Base-by-base conservation (phyloP, 2,113 vertebrate genomes). In the Riparia riparia region DNA sequence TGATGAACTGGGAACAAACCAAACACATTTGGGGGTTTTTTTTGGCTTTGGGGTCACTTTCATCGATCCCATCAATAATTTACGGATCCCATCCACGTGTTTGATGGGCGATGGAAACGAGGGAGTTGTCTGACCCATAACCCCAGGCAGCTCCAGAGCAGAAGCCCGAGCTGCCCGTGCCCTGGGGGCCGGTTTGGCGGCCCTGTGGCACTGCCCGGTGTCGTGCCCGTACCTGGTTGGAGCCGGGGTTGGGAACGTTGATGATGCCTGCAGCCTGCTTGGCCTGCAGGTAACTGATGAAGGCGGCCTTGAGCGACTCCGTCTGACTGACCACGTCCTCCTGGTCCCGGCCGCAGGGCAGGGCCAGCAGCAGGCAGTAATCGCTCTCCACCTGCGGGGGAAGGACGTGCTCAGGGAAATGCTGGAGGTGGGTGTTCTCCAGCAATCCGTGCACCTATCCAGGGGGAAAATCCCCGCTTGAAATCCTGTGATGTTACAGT, bases 191-290 rank as follows among this genome's bases (percentile, higher is more conserved):
- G 1, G 5, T 17, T 9, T 4, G 3, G 42, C 11, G 14, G 17
- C 47, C 28, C 14, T 1, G 13, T 4, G 29, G 44, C 12, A 1
- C 51, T 15, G 21, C 15, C 1, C 56, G 16, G 44, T 1, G 24
- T 22, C 1, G 6, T 17, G 68, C 8, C 64, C 1, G 0, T 90
- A 99, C 99, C 99, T 99, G 99, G 96, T 99, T 99, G 61, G 99
- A 99, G 97, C 99, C 99, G 7, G 99, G 99, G 89, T 99, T 99
- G 95, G 99, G 99, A 18, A 99, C 99, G 11, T 99, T 99, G 97
- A 99, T 99, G 97, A 99, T 99, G 28, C 99, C 99, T 61, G 99
- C 99, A 7, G 99, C 99, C 97, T 99, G 99, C 97, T 99, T 99
- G 58, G 99, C 98, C 98, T 99, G 99, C 96, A 99, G 98, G 97